Evolutionary conservation across 1,140 invertebrate genomes (phyloP).

Genomic region (Penaeus japonicus): DNA sequence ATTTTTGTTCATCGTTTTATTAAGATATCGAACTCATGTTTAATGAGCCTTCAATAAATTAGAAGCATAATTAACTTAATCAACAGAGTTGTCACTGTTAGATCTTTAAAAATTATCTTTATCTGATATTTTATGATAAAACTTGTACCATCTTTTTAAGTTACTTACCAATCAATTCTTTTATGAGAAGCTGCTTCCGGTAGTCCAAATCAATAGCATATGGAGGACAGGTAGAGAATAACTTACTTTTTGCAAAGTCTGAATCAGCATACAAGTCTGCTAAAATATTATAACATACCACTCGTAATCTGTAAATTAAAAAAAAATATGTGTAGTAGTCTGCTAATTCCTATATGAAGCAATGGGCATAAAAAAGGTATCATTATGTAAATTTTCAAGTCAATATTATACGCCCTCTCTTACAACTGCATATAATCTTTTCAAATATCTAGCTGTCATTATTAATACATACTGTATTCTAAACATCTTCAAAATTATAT

Average conservation of each 20-base stretch:
- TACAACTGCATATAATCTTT: no score
- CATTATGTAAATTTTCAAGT: no score
- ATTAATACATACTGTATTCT: background rate
- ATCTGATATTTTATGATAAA: no score
- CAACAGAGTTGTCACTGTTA: no score
- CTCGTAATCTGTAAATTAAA: constrained; percentile 73
- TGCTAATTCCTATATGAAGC: background rate
- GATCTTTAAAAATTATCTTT: no score
- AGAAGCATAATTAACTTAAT: no score
- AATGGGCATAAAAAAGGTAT: no score
- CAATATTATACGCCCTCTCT: no score
- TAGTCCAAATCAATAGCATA: constrained; percentile 84
- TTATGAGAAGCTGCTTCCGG: constrained; percentile 81
- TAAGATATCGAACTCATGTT: no score
- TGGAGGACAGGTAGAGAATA: constrained; percentile 83
- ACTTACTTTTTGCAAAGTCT: constrained; percentile 73
- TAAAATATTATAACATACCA: constrained; percentile 88
- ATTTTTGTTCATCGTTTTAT: no score
- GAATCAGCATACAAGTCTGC: constrained; percentile 88
- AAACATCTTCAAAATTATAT: background rate
- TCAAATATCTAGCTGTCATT: no score
- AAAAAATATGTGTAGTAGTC: background rate
- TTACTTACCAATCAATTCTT: constrained; percentile 78
- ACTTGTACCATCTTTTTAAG: background rate
- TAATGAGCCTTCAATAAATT: no score